Evolutionary conservation across 92 coral and sea anemone genomes (phyloP).

Genomic region (Actinostola sp.): DNA sequence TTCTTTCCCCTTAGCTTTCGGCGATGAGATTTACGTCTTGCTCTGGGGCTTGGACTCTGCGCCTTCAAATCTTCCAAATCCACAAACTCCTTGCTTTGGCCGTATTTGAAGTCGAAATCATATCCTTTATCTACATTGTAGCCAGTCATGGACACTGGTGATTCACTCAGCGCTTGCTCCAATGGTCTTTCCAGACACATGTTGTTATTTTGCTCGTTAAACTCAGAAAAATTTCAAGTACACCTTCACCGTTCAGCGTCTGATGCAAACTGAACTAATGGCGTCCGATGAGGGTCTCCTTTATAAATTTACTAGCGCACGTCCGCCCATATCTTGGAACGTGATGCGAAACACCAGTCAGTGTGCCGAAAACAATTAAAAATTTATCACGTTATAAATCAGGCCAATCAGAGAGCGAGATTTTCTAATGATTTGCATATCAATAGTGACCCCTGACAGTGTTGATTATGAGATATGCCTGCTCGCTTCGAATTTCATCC

Average conservation of each 20-base stretch:
- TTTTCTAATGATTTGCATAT: constrained; percentile 2
- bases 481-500: constrained; percentile 1
- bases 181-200: constrained; percentile 48
- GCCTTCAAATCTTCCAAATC: constrained; percentile 45
- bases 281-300: not conserved
- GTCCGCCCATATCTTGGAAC: constrained; percentile 37
- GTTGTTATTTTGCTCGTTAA: constrained; percentile 1
- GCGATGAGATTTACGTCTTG: constrained; percentile 61
- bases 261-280: constrained; percentile 5
- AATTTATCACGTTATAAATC: constrained; percentile 26
- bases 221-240: not conserved
- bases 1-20: constrained; percentile 52
- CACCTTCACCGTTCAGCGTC: not conserved
- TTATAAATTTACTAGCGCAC: constrained; percentile 16
- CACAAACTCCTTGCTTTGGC: constrained; percentile 58
- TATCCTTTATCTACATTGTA: constrained; percentile 61
- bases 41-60: constrained; percentile 59
- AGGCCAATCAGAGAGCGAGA: constrained; percentile 57
- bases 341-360: constrained; percentile 19
- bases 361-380: constrained; percentile 49
- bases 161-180: constrained; percentile 52
- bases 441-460: constrained; percentile 30
- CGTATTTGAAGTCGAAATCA: constrained; percentile 91
- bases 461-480: constrained; percentile 1
- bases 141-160: constrained; percentile 76